Conservation (phyloP, 2,113 vertebrate species). For the Pithys albifrons region DNA sequence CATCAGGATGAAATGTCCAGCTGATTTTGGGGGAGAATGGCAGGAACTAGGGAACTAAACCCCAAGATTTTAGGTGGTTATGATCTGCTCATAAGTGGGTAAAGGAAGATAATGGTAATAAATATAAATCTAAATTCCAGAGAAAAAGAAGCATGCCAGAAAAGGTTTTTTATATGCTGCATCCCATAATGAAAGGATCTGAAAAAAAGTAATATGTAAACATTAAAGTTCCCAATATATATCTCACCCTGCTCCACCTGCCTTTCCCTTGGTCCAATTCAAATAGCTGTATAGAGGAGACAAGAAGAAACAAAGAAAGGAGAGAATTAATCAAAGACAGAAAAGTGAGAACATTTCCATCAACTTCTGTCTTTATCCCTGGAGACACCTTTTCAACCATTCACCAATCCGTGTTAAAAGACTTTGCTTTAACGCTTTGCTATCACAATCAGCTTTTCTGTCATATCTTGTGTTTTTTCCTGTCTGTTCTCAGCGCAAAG, state of each 20-base stretch:
- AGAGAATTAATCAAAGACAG: neutral
- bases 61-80: neutral
- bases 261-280: neutral
- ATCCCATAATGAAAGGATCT: neutral
- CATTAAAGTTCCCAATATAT: neutral
- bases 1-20: neutral
- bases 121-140: neutral
- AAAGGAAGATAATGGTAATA: neutral
- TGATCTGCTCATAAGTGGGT: neutral
- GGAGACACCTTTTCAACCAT: neutral
- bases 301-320: neutral
- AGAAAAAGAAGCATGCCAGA: neutral
- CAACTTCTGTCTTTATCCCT: neutral
- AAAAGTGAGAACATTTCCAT: neutral
- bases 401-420: conserved; percentile 19
- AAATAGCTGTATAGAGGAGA: neutral
- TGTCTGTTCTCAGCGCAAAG: conserved; percentile 50
- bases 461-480: conserved; percentile 20
- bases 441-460: conserved; percentile 39
- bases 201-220: neutral
- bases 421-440: conserved; percentile 28
- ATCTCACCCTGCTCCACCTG: neutral
- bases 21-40: neutral
- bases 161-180: neutral
- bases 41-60: neutral